A percentile compares a stretch with the other conserved stretches of the same genome.
phyloP scores from a whole-genome alignment of 2,797 vertebrate genomes.

The Tachyglossus aculeatus region DNA sequence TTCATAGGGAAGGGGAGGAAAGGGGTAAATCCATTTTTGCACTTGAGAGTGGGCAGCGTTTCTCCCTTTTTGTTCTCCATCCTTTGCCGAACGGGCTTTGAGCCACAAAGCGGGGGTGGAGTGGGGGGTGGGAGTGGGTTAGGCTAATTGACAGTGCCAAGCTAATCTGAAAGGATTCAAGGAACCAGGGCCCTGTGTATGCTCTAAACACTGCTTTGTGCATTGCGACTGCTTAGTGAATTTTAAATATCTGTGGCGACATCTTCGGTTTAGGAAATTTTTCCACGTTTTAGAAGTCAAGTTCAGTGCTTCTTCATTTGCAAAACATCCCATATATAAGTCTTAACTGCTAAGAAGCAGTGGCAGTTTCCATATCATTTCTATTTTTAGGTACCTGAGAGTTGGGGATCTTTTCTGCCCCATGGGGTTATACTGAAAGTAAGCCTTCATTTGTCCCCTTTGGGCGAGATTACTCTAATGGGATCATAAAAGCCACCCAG shows the following conservation, averaged over 20 bases:
- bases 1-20: neutral
- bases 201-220: too few species aligned
- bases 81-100: neutral
- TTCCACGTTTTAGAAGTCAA: too few species aligned
- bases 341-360: neutral
- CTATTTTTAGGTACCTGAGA: conserved; percentile 2
- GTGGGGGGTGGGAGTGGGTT: conserved; percentile 10
- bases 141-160: neutral
- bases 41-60: neutral
- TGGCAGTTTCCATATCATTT: neutral
- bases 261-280: too few species aligned
- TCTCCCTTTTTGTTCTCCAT: conserved; percentile 10
- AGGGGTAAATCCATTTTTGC: neutral
- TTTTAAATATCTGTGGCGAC: too few species aligned
- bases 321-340: too few species aligned
- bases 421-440: conserved; percentile 9
- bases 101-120: neutral
- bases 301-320: too few species aligned
- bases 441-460: conserved; percentile 12
- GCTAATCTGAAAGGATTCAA: too few species aligned
- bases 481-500: neutral
- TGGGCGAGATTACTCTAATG: neutral
- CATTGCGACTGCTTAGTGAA: too few species aligned
- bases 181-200: too few species aligned
- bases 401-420: conserved; percentile 21